Evolutionary conservation across 53 echinoderm and acorn worm species (phyloP).

Genomic region (Apostichopus leukothele): DNA sequence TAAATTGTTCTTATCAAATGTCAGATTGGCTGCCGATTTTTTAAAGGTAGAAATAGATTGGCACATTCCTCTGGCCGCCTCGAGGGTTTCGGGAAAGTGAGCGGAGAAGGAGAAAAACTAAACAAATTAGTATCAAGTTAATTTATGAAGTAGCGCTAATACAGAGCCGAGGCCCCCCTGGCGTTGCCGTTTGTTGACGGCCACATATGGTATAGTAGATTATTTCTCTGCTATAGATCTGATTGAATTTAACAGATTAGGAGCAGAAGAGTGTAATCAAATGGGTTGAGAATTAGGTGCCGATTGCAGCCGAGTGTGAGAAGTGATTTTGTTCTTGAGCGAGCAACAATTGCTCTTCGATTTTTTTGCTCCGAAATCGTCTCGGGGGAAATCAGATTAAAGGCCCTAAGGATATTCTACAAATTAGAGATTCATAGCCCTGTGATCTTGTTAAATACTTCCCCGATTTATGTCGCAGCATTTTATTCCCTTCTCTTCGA

Average conservation of each 20-base stretch:
- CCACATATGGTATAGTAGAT: conserved; percentile 42
- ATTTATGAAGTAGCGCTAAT: conserved; percentile 43
- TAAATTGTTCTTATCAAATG: conserved; percentile 15
- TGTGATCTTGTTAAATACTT: conserved; percentile 47
- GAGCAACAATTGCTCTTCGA: conserved; percentile 47
- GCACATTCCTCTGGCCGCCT: conserved; percentile 4
- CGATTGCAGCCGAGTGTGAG: conserved; percentile 41
- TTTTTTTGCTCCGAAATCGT: conserved; percentile 13
- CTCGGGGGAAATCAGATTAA: conserved; percentile 45
- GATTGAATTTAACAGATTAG: conserved; percentile 48
- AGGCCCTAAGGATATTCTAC: conserved; percentile 41
- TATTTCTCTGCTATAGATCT: conserved; percentile 24
- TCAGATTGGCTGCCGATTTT: neutral
- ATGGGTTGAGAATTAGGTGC: conserved; percentile 46
- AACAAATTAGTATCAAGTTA: conserved; percentile 48
- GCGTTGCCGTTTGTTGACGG: conserved; percentile 27
- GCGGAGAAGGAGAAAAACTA: conserved; percentile 15
- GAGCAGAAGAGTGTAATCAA: conserved; percentile 45
- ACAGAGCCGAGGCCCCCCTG: conserved; percentile 4
- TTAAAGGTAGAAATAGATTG: neutral
- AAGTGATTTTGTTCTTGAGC: conserved; percentile 45
- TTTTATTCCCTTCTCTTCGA: neutral
- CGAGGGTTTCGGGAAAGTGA: conserved; percentile 21
- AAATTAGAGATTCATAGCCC: conserved; percentile 50
- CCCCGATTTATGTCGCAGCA: conserved; percentile 34